Evolutionary conservation across 2,888 invertebrate genomes (phyloP), one percentile per base, ranked within the genome.

Genomic region (Hydroisotoma schaefferi): DNA sequence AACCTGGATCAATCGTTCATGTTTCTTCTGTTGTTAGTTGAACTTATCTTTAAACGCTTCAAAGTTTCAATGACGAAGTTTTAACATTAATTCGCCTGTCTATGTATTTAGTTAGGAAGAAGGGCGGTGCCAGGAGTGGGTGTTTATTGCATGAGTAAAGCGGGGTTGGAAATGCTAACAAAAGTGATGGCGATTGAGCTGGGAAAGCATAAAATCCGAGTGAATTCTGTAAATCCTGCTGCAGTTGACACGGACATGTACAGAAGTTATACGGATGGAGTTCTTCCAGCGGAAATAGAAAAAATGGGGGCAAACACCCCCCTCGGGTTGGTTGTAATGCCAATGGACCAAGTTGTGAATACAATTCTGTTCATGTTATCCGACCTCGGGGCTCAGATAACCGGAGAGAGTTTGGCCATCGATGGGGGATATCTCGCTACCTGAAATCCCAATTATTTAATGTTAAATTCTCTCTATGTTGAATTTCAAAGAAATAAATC

Each of bases 221-320:
- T 81, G 2, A 82, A 81, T 69, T 73, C 76, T 33, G 79, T 82
- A 2, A 80, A 80, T 70, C 82, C 82, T 6, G 81, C 81, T 1
- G 80, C 81, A 40, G 78, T 79, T 3, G 71, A 78, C 74, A 81
- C 81, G 0, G 79, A 78, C 15, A 78, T 82, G 79, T 80, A 79
- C 0, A 73, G 72, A 47, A n/a, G n/a, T n/a, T n/a, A n/a, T n/a
- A n/a, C n/a, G n/a, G n/a, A n/a, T n/a, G n/a, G n/a, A n/a, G n/a
- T n/a, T n/a, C n/a, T n/a, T n/a, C n/a, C n/a, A n/a, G n/a, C n/a
- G n/a, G n/a, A n/a, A n/a, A n/a, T n/a, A n/a, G 61, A 52, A 0
- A 71, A 56, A 49, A 22, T 82, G 80, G 80, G 73, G 75, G 73
- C 74, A 2, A 74, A 76, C 62, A 79, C 79, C 72, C 80, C 81